Base-by-base conservation (phyloP, 2,888 invertebrate species). In the Andrena dorsata region DNA sequence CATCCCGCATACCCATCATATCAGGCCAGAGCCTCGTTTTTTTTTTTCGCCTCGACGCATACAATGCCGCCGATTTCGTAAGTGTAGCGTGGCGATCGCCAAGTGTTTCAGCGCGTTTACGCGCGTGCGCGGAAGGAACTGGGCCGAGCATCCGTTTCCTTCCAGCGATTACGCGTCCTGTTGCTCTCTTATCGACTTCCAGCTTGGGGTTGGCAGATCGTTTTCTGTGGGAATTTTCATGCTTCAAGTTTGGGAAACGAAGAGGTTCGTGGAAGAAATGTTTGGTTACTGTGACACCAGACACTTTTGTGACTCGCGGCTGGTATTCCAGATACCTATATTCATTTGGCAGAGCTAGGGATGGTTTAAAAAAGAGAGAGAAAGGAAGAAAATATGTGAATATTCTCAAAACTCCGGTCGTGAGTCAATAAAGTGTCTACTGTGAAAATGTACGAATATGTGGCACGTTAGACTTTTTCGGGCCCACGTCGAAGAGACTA, bases 111-210 rank as follows among this genome's bases (percentile, higher is more conserved):
- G 76, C 83, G 72, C 72, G 79, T 86, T 86, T 86, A 86, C 86
- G 85, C 82, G 85, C 87, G 82, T 76, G 85, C 83, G 78, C 81
- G 68, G 86, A 75, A 88, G 85, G 86, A 90, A 90, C 88, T 90
- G 89, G 90, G 89, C 87, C 90, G 90, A 89, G 87, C 86, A 90
- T 90, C 90, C 90, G 90, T 78, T 90, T 90, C 87, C 89, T 84
- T 77, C 82, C 82, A 76, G 73, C 79, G 77, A 80, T 69, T 83
- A 76, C 47, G 65, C 72, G 71, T 66, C 32, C 53, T 76, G 79
- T 41, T 32, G 56, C 23, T 41, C 23, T 28, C 41, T 35, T 60
- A 28, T 70, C 70, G 70, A 58, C 41, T 70, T 20, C 3, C 23
- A 26, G 10, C 56, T 20, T 23, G 4, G 3, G 10, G 23, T 4